Conservation (phyloP, 2,797 vertebrate species). For the Atherinosoma microstoma region DNA sequence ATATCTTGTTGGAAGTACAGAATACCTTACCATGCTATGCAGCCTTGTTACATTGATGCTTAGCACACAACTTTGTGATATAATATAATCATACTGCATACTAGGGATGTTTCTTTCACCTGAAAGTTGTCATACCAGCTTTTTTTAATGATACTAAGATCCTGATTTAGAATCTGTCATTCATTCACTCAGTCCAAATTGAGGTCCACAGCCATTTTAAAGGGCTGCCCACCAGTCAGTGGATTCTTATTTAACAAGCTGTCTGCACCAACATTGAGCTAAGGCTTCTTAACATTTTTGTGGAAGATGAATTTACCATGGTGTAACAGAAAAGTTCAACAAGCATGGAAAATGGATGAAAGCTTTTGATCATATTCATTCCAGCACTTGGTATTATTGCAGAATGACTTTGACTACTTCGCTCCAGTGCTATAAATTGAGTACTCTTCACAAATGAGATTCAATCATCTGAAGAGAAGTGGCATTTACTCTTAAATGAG, state of each 20-base stretch:
- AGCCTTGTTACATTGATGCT: neutral
- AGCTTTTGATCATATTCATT: constrained; percentile 49
- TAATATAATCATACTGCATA: neutral
- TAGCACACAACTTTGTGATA: neutral
- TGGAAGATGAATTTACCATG: constrained; percentile 51
- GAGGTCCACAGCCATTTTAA: constrained; percentile 59
- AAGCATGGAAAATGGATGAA: constrained; percentile 63
- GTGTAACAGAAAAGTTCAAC: constrained; percentile 49
- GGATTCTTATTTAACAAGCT: constrained; percentile 68
- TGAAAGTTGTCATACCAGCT: neutral
- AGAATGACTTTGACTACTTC: constrained; percentile 27
- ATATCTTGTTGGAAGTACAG: neutral
- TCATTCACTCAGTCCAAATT: constrained; percentile 34
- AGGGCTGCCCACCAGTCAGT: constrained; percentile 52
- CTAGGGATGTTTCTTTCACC: neutral
- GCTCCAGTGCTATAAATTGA: constrained; percentile 41
- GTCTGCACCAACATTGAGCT: constrained; percentile 50
- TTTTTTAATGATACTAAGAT: constrained; percentile 3
- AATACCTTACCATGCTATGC: neutral
- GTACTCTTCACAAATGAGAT: constrained; percentile 56
- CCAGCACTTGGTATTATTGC: constrained; percentile 35
- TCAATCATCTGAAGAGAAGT: constrained; percentile 62
- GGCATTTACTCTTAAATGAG: constrained; percentile 51
- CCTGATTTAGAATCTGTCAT: constrained; percentile 46
- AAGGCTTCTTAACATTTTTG: constrained; percentile 43